Evolutionary conservation across 2,113 vertebrate species (phyloP).

Genomic region (Pycnonotus jocosus): DNA sequence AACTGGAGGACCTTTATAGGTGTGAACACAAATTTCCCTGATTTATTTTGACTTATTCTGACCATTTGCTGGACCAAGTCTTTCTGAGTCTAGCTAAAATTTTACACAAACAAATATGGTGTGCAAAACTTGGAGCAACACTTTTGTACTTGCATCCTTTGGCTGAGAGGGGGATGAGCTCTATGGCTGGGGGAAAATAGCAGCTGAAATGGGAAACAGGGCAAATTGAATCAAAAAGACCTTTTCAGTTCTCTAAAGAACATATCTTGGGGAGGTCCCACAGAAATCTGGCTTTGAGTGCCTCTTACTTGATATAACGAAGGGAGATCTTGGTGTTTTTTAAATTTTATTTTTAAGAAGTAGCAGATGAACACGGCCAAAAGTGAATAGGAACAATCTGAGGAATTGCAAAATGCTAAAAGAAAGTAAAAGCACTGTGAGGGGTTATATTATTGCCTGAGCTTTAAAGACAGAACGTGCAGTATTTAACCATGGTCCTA

Average conservation of each 20-base stretch:
- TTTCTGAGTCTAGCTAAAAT: neutral
- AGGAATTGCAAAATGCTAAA: neutral
- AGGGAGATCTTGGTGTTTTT: neutral
- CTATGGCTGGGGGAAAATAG: neutral
- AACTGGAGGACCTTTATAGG: neutral
- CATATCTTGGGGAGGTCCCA: neutral
- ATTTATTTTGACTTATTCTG: neutral
- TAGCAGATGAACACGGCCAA: neutral
- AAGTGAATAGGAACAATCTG: neutral
- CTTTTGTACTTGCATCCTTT: neutral
- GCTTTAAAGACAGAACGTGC: neutral
- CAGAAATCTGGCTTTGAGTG: neutral
- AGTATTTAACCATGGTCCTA: neutral
- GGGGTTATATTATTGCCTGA: neutral
- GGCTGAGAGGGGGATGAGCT: neutral
- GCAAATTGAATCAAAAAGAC: neutral
- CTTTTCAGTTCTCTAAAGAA: neutral
- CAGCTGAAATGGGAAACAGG: neutral
- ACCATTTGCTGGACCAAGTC: neutral
- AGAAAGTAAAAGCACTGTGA: neutral
- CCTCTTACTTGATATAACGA: neutral
- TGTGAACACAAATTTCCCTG: neutral
- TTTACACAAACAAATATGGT: neutral
- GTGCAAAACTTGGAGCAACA: neutral
- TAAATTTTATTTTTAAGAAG: neutral